These are phyloP conservation scores for Bucco capensis DNA, from an alignment of 2,113 vertebrate species.

Conservation along the genomic window DNA sequence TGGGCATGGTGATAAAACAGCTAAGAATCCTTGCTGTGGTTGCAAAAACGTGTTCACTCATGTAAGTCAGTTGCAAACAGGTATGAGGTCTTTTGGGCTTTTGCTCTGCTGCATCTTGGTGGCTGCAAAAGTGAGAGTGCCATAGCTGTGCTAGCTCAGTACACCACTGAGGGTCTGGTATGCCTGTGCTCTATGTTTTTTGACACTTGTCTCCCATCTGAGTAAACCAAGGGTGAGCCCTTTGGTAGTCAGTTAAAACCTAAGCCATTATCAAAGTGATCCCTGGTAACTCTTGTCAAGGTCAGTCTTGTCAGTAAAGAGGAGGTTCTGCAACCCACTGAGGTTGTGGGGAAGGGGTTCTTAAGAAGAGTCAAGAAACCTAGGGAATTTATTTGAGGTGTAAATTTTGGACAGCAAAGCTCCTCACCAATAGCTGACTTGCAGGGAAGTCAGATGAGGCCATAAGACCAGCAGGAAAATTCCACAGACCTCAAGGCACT, in stretches of 20 bases:
- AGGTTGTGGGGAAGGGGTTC: not conserved
- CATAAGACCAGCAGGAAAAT: not conserved
- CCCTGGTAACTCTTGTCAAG: not conserved
- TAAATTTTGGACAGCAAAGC: not conserved
- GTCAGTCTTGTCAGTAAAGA: not conserved
- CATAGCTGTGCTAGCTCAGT: accelerated
- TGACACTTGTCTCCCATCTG: not conserved
- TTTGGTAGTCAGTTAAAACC: not conserved
- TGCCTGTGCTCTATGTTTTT: not conserved
- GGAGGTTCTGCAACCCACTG: not conserved
- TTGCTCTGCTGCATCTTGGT: not conserved
- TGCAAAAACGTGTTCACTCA: not conserved
- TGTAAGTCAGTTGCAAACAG: not conserved
- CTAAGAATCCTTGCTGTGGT: not conserved
- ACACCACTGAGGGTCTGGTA: not conserved
- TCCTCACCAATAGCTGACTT: not conserved
- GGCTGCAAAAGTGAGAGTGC: not conserved
- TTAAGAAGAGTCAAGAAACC: not conserved
- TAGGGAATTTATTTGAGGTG: not conserved
- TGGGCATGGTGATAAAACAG: not conserved
- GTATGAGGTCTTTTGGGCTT: not conserved
- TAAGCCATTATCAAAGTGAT: not conserved
- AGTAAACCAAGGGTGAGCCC: not conserved
- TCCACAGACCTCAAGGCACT: not conserved
- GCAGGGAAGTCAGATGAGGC: not conserved